phyloP scores from a whole-genome alignment of 2,113 vertebrate species.

The Thalassoma bifasciatum region DNA sequence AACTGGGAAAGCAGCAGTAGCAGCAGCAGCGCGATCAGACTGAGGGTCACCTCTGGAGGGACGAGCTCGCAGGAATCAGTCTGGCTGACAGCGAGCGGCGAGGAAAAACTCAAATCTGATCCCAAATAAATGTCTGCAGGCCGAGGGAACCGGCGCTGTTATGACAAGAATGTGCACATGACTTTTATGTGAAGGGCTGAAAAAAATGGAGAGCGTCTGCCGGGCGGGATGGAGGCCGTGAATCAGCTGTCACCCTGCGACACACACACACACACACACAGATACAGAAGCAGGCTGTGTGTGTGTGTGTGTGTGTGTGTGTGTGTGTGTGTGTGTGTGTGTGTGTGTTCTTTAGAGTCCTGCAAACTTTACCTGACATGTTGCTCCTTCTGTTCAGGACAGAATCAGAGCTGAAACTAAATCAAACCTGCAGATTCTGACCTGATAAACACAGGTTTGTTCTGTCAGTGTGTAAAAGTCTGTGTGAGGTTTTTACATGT shows the following conservation, averaged over 20 bases:
- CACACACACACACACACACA: too few species aligned
- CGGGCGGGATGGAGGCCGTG: constrained; percentile 25
- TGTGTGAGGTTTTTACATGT: too few species aligned
- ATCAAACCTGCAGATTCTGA: too few species aligned
- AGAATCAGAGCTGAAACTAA: too few species aligned
- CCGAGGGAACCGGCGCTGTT: constrained; percentile 11
- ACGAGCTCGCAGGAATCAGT: constrained; percentile 54
- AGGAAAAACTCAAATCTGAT: constrained; percentile 45
- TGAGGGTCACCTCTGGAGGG: constrained; percentile 48
- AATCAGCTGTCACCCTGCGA: constrained; percentile 51
- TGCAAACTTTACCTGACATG: not conserved
- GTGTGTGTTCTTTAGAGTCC: constrained; percentile 2
- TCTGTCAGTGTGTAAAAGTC: too few species aligned
- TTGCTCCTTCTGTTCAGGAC: too few species aligned
- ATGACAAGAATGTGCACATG: constrained; percentile 63
- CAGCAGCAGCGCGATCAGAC: constrained; percentile 53
- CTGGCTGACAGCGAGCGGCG: constrained; percentile 29
- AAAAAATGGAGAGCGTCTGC: constrained; percentile 48
- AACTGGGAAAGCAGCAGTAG: constrained; percentile 30
- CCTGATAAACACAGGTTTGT: too few species aligned
- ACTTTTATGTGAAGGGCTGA: constrained; percentile 57
- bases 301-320: too few species aligned
- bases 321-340: constrained; percentile 20
- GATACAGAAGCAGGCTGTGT: not conserved
- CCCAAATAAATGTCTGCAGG: constrained; percentile 58